Evolutionary conservation across 2,113 vertebrate species (phyloP), one percentile per base, ranked within the genome.

Genomic region (Oxygymnocypris stewartii): DNA sequence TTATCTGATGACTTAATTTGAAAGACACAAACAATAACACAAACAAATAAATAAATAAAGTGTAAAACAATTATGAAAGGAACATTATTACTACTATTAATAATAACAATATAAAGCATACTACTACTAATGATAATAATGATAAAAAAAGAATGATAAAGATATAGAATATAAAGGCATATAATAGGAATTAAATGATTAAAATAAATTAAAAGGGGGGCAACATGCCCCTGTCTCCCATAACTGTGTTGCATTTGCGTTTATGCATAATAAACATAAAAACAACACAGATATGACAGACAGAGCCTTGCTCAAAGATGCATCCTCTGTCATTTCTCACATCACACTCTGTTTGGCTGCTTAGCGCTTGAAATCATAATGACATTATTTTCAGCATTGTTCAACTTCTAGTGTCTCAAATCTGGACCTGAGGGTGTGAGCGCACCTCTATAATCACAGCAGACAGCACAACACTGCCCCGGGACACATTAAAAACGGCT

Each of bases 401-500:
- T 74, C 2, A 42, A 73, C 59, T 74, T 57, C 28, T 6, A 44
- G 44, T 35, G 37, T 75, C 63, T 83, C 63, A 78, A 59, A 59
- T 59, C 1, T 59, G 57, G 23, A 3, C 89, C 92, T 87, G 79
- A 87, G 90, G 89, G 76, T 83, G 86, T 85, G 88, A 92, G 92
- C 89, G 92, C 90, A 90, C 89, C 90, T 90, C 87, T 85, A 86
- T 85, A 86, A 88, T 88, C 61, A 84, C 73, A 57, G 85, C 84
- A 77, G 87, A 90, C 81, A 85, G 84, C 79, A 82, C 76, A 88
- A 86, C 88, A 31, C 82, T 89, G 93, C 95, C 89, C 40, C 63
- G 90, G 94, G 95, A 91, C 88, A 28, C 74, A 86, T 84, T 76
- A n/a, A 87, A 92, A 92, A 92, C 92, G 90, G 92, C 90, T 92